Conservation (phyloP, 2,113 vertebrate genomes). For the Colinus virginianus region DNA sequence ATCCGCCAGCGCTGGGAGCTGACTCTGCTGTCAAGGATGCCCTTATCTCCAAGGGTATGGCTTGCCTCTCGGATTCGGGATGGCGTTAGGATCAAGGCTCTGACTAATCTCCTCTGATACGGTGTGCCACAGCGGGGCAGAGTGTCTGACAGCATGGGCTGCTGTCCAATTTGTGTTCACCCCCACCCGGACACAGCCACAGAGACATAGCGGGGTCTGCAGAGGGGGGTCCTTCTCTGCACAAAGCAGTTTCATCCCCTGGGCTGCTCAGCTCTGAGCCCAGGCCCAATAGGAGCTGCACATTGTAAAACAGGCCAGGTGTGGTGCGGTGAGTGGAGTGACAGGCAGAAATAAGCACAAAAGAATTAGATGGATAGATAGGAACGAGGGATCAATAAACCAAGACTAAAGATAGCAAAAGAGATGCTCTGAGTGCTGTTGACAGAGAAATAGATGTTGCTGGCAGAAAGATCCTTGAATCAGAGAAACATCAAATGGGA, state of each 20-base stretch:
- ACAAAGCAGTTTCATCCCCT: neutral
- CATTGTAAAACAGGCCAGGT: conserved; percentile 30
- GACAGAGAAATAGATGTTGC: conserved; percentile 48
- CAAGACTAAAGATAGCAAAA: conserved; percentile 57
- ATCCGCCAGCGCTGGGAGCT: rapidly evolving
- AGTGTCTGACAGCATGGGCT: neutral
- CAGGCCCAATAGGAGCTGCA: neutral
- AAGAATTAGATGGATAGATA: conserved; percentile 51
- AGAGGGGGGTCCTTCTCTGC: neutral
- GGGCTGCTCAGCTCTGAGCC: neutral
- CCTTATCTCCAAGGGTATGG: neutral
- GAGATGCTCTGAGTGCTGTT: conserved; percentile 29
- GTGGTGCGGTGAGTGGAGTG: neutral
- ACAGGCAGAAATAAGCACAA: conserved; percentile 38
- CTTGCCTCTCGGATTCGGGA: neutral
- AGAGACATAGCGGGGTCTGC: neutral
- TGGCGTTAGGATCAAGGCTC: neutral
- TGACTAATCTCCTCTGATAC: neutral
- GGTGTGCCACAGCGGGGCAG: neutral
- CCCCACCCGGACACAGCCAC: neutral
- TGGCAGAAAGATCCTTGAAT: conserved; percentile 14
- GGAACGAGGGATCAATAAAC: conserved; percentile 54
- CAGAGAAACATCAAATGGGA: neutral
- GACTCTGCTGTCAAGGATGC: neutral
- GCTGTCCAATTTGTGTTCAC: neutral